Evolutionary conservation across 2,797 vertebrate species (phyloP).

Genomic region (Chrysocyon brachyurus): DNA sequence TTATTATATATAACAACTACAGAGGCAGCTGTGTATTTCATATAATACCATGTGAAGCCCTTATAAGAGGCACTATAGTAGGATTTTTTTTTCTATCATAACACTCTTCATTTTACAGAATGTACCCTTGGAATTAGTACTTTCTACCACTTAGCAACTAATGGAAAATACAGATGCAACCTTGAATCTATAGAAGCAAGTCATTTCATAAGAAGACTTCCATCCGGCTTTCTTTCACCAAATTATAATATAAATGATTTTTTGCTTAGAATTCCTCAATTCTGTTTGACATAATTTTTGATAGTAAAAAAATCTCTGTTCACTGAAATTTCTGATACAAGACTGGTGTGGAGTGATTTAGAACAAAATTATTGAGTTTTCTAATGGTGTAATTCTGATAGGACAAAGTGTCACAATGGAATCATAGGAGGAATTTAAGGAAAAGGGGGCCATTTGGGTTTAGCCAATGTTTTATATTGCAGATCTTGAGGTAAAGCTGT

Average conservation of each 20-base stretch:
- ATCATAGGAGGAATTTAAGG: not conserved
- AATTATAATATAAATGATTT: not conserved
- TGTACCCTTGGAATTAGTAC: not conserved
- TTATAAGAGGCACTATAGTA: not conserved
- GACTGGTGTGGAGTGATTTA: not conserved
- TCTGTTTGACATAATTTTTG: constrained; percentile 3
- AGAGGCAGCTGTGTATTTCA: not conserved
- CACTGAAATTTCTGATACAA: not conserved
- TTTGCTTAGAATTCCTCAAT: constrained; percentile 36
- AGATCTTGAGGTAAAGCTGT: not conserved
- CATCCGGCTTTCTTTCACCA: not conserved
- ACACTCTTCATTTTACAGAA: not conserved
- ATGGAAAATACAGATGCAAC: not conserved
- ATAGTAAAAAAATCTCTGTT: not conserved
- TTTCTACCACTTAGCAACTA: not conserved
- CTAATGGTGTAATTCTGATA: not conserved
- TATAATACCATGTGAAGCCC: not conserved
- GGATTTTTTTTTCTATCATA: not conserved
- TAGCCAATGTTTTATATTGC: constrained; percentile 1
- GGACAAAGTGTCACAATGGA: not conserved
- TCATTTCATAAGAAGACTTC: not conserved
- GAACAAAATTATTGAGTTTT: not conserved
- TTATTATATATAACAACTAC: not conserved
- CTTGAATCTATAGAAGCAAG: not conserved
- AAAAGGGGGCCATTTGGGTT: not conserved